Conservation (phyloP, 2,113 vertebrate genomes). For the Epinephelus cyanopodus region DNA sequence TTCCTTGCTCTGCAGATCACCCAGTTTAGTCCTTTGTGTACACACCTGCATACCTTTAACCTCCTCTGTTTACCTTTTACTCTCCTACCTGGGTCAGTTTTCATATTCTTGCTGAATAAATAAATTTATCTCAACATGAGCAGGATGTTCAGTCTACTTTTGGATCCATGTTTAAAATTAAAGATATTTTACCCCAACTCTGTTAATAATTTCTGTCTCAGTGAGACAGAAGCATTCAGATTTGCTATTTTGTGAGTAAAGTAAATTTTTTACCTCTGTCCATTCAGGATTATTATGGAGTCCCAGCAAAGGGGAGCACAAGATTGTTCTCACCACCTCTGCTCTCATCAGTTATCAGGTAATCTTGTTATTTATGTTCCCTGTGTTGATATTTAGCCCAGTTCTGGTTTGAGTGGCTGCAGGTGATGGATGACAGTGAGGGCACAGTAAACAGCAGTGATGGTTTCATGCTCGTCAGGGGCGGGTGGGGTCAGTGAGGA, state of each 20-base stretch:
- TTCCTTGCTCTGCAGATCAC: neutral
- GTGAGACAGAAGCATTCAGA: no score
- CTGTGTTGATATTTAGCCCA: conserved; percentile 41
- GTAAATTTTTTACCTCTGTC: neutral
- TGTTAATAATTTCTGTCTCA: no score
- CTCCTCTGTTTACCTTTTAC: neutral
- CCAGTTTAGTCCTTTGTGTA: neutral
- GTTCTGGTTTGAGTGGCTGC: conserved; percentile 52
- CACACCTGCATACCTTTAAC: neutral
- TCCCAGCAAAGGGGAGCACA: neutral
- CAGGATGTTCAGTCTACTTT: neutral
- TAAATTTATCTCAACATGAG: neutral
- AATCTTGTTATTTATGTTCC: neutral
- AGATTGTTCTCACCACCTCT: neutral
- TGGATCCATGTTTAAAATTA: neutral
- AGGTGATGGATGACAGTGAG: conserved; percentile 52
- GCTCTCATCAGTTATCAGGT: conserved; percentile 14
- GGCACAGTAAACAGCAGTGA: conserved; percentile 63
- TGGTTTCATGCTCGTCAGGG: conserved; percentile 68
- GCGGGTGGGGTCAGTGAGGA: conserved; percentile 83
- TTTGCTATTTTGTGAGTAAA: neutral
- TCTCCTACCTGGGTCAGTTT: neutral
- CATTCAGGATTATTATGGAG: neutral
- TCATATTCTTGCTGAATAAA: neutral
- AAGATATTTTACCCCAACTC: no score